Evolutionary conservation across 2,797 vertebrate genomes (phyloP).

Genomic region (Alauda arvensis): DNA sequence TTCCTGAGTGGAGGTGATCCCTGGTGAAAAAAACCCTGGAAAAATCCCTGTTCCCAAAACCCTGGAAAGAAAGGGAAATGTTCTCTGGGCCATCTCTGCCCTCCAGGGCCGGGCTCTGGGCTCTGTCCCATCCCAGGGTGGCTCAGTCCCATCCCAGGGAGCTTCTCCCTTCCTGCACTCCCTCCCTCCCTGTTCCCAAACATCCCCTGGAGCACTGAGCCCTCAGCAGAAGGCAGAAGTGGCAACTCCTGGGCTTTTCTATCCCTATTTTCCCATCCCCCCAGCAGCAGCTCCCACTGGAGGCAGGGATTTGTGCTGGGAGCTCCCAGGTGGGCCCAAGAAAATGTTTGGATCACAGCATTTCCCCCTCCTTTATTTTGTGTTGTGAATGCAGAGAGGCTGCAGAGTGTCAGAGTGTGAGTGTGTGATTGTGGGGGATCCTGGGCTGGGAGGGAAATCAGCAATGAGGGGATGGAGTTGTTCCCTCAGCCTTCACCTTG

Average conservation of each 20-base stretch:
- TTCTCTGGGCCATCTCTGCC: not conserved
- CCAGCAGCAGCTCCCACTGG: not conserved
- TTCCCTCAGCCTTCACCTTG: not conserved
- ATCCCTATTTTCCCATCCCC: not conserved
- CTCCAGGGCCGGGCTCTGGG: not conserved
- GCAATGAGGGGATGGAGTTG: not conserved
- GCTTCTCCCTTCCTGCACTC: not conserved
- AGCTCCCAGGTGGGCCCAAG: not conserved
- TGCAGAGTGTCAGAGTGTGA: not conserved
- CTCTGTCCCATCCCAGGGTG: not conserved
- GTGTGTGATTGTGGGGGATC: not conserved
- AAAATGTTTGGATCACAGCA: rapidly evolving
- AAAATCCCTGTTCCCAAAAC: not conserved
- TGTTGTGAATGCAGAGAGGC: not conserved
- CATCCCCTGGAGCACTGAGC: not conserved
- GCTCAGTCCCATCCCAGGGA: not conserved
- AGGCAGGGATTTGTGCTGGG: not conserved
- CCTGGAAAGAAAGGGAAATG: not conserved
- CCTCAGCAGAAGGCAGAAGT: not conserved
- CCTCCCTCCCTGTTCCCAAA: not conserved
- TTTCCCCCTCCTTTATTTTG: not conserved
- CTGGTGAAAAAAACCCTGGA: not conserved
- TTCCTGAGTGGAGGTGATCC: not conserved
- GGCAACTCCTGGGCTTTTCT: not conserved
- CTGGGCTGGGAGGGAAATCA: not conserved